phyloP scores from a whole-genome alignment of 2,113 vertebrate species.

The Eleginops maclovinus region DNA sequence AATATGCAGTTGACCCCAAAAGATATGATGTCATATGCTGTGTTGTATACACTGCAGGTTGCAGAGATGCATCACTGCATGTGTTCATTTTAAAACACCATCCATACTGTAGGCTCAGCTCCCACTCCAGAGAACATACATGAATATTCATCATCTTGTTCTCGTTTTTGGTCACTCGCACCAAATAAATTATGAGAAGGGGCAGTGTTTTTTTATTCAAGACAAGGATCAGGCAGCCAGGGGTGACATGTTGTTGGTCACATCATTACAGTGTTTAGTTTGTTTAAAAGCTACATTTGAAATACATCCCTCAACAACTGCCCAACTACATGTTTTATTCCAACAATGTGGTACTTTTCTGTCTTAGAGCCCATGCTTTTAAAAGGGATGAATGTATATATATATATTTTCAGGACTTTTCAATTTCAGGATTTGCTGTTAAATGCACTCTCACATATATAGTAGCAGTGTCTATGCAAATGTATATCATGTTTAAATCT shows the following conservation, averaged over 20 bases:
- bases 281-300: not conserved
- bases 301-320: not conserved
- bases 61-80: constrained; percentile 19
- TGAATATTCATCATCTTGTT: constrained; percentile 46
- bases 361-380: not conserved
- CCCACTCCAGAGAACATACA: constrained; percentile 34
- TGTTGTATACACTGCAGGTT: not conserved
- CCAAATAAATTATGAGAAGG: constrained; percentile 33
- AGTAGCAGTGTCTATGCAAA: not conserved
- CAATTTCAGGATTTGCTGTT: not conserved
- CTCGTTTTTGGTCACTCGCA: constrained; percentile 16
- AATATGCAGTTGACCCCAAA: not conserved
- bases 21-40: not conserved
- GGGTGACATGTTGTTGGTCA: not conserved
- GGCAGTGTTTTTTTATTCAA: not conserved
- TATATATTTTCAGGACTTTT: constrained; percentile 2
- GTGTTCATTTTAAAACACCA: constrained; percentile 22
- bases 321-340: not conserved
- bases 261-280: not conserved
- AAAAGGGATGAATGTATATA: not conserved
- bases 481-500: not conserved
- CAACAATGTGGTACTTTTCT: not conserved
- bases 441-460: not conserved
- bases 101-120: constrained; percentile 9
- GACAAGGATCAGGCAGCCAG: not conserved